Conservation (phyloP, 2,113 vertebrate genomes). For the Elachura formosa region DNA sequence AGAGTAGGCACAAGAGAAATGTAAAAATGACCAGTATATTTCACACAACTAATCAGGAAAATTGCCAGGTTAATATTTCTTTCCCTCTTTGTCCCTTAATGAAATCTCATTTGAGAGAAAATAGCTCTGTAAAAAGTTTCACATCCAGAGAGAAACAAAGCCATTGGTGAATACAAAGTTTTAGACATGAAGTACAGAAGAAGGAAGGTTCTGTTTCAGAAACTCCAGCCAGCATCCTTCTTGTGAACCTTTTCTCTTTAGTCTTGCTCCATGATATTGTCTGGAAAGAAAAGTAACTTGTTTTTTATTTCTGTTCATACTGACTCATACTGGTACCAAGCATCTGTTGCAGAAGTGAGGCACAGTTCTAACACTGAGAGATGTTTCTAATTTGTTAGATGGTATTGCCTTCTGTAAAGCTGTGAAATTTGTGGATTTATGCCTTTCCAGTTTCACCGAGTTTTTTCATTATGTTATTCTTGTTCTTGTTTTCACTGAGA, state of each 20-base stretch:
- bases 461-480: too few species aligned
- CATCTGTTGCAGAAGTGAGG: not conserved
- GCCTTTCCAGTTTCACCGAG: not conserved
- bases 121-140: slow-evolving; percentile 5
- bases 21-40: slow-evolving; percentile 5
- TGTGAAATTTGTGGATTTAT: not conserved
- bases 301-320: not conserved
- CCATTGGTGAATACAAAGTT: not conserved
- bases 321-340: not conserved
- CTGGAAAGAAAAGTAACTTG: slow-evolving; percentile 1
- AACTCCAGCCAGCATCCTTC: slow-evolving; percentile 12
- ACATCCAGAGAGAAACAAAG: slow-evolving; percentile 48
- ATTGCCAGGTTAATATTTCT: slow-evolving; percentile 27
- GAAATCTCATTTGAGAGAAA: slow-evolving; percentile 46
- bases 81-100: slow-evolving; percentile 7
- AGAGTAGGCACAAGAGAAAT: slow-evolving; percentile 52
- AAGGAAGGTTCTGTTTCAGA: slow-evolving; percentile 40
- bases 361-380: not conserved
- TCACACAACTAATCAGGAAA: slow-evolving; percentile 49
- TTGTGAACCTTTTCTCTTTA: not conserved
- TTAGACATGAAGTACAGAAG: slow-evolving; percentile 15
- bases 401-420: not conserved
- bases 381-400: not conserved
- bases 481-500: too few species aligned
- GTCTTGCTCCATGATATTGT: not conserved